phyloP scores from a whole-genome alignment of 2,797 vertebrate genomes.

The Avahi laniger region DNA sequence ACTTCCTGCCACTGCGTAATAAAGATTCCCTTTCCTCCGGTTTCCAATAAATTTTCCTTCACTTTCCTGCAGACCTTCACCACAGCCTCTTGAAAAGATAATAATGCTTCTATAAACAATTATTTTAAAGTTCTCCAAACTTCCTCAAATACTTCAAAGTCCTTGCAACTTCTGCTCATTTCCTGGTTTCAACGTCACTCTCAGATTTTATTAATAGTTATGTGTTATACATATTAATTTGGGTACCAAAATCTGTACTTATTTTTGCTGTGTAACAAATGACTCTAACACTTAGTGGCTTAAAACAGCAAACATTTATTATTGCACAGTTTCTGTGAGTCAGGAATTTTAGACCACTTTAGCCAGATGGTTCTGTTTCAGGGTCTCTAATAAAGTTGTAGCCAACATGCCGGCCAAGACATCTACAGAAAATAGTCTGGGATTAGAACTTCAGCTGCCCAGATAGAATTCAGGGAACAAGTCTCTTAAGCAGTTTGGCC shows the following conservation, averaged over 20 bases:
- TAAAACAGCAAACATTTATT: background rate
- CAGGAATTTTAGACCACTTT: background rate
- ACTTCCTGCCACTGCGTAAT: background rate
- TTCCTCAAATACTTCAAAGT: background rate
- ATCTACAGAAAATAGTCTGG: background rate
- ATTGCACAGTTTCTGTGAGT: background rate
- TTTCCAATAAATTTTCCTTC: background rate
- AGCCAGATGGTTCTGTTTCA: background rate
- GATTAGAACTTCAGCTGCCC: background rate
- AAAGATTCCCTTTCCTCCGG: background rate
- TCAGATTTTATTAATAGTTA: background rate
- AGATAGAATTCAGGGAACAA: background rate
- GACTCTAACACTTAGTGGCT: background rate
- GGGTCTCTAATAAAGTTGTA: background rate
- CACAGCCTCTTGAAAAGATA: background rate
- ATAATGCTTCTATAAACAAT: background rate
- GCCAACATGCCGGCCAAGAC: background rate
- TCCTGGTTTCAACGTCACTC: background rate
- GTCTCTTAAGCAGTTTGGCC: background rate
- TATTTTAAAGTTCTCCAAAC: background rate
- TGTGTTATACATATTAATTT: background rate
- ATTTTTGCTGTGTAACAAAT: background rate
- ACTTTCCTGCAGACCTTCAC: background rate
- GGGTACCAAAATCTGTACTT: background rate
- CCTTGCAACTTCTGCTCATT: background rate